A percentile compares a stretch with the other conserved stretches of the same genome.
Evolutionary conservation across 2,797 vertebrate species (phyloP).

Genomic region (Streptopelia turtur): DNA sequence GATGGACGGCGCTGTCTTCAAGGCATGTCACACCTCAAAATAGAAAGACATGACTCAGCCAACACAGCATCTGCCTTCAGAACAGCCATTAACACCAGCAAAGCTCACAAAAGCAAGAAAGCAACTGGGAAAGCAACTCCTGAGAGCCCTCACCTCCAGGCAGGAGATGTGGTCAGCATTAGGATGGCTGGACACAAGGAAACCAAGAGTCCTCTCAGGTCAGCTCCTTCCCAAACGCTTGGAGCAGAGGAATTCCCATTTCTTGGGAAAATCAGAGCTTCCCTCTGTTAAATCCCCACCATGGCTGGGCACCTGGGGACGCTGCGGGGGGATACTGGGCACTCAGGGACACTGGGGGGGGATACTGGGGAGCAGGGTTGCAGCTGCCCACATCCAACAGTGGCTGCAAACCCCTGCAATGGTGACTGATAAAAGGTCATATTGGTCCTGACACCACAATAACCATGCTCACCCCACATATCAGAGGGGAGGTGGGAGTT

Average conservation of each 20-base stretch:
- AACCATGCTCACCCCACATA: background rate
- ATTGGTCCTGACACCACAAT: background rate
- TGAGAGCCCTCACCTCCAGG: background rate
- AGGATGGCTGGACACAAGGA: background rate
- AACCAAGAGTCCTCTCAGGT: background rate
- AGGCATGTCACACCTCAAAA: constrained; percentile 29
- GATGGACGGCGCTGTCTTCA: background rate
- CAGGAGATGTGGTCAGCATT: background rate
- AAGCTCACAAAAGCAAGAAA: background rate
- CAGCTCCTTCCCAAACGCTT: background rate
- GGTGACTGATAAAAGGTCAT: too few relatives aligned
- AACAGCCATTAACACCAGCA: background rate
- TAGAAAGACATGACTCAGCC: background rate
- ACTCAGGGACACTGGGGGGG: background rate
- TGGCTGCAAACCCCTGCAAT: fast-evolving
- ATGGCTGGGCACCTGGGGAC: fast-evolving
- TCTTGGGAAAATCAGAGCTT: background rate
- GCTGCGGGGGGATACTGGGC: background rate
- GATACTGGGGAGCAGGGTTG: too few relatives aligned
- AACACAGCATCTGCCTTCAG: background rate
- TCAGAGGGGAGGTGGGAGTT: background rate
- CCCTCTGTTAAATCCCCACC: background rate
- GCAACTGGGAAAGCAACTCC: background rate
- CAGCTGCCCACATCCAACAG: background rate
- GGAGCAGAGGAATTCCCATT: background rate